Percentiles rank a stretch among this genome's conserved stretches.
These are phyloP conservation scores for Seira ritae DNA, from an alignment of 2,888 invertebrate species.

Conservation along the genomic window DNA sequence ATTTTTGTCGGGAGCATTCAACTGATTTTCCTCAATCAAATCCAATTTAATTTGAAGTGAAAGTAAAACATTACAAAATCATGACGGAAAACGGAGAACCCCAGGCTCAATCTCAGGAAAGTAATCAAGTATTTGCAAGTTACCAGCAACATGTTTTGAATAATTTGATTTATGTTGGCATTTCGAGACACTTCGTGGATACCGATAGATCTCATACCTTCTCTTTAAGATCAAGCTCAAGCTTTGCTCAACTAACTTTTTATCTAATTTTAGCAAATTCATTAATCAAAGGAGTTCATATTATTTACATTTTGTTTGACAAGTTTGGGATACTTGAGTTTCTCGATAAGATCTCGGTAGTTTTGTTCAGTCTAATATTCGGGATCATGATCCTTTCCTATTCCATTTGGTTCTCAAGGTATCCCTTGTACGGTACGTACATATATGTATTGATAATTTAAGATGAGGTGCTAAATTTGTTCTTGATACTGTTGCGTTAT, in stretches of 20 bases:
- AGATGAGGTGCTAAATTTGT: no score
- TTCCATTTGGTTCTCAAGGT: constrained; percentile 32
- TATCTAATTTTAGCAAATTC: constrained; percentile 3
- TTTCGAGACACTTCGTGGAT: neutral
- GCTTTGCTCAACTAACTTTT: neutral
- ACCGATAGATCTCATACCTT: neutral
- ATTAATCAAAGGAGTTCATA: constrained; percentile 26
- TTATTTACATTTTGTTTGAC: neutral
- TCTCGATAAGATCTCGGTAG: constrained; percentile 34
- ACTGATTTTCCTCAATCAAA: no score
- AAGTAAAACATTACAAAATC: no score
- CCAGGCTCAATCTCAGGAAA: no score
- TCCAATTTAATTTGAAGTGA: no score
- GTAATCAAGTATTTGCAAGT: neutral
- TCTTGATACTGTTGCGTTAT: no score
- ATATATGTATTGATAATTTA: neutral
- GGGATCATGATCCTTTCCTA: constrained; percentile 19
- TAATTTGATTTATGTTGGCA: neutral
- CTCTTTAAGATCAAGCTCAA: neutral
- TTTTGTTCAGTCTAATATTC: constrained; percentile 38
- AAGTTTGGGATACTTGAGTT: constrained; percentile 34
- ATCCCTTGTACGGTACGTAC: constrained; percentile 48
- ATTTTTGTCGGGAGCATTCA: no score
- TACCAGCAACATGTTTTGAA: constrained; percentile 32
- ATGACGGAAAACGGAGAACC: no score